Evolutionary conservation across 1,140 invertebrate species (phyloP).

Genomic region (Zaprionus nigranus): DNA sequence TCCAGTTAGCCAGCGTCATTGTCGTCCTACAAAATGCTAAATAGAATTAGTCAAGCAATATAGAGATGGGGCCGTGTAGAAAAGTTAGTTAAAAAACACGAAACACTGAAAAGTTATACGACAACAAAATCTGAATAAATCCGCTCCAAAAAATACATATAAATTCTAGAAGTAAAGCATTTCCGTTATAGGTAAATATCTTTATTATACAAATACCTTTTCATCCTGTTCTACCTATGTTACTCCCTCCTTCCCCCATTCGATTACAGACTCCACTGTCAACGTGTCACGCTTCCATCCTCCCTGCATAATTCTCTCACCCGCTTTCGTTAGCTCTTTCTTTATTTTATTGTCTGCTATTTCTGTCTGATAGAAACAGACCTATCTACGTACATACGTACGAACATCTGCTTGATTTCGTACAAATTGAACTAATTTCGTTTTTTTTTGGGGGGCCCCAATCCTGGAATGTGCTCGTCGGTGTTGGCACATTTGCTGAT

Average conservation of each 20-base stretch:
- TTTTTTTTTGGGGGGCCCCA: slow-evolving; percentile 43
- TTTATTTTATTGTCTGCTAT: slow-evolving; percentile 28
- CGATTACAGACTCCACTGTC: not conserved
- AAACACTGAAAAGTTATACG: not conserved
- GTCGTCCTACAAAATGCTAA: slow-evolving; percentile 69
- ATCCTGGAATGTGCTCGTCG: slow-evolving; percentile 46
- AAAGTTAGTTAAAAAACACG: not conserved
- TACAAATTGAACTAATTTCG: slow-evolving; percentile 81
- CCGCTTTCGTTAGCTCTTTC: slow-evolving; percentile 33
- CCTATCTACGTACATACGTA: slow-evolving; percentile 7
- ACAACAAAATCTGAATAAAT: too few species aligned
- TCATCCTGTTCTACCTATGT: too few species aligned
- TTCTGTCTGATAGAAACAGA: slow-evolving; percentile 27
- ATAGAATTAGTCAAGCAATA: slow-evolving; percentile 64
- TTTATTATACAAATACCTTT: too few species aligned
- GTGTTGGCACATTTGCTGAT: slow-evolving; percentile 78
- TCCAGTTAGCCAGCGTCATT: slow-evolving; percentile 36
- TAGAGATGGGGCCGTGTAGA: slow-evolving; percentile 14
- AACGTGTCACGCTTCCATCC: not conserved
- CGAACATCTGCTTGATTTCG: slow-evolving; percentile 76
- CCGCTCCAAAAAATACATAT: too few species aligned
- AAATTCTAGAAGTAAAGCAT: too few species aligned
- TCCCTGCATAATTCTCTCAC: not conserved
- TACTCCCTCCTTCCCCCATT: too few species aligned
- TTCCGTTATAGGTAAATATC: too few species aligned